Conservation (phyloP, 2,113 vertebrate genomes). For the Ceyx melanurus region DNA sequence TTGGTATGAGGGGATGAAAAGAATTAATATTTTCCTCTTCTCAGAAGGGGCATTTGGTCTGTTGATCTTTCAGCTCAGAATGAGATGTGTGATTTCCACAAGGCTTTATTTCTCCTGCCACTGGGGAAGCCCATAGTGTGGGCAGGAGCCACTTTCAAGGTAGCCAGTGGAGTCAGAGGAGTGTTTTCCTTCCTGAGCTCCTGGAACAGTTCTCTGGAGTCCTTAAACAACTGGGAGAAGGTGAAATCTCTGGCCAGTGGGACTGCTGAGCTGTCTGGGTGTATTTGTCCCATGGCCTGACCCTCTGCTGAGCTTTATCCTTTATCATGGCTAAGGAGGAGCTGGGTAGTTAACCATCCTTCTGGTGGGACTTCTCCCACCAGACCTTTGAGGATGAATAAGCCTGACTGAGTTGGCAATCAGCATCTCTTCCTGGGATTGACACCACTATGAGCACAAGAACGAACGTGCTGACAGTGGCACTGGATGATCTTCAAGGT, state of each 20-base stretch:
- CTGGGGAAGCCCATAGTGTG: background rate
- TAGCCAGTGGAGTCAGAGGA: background rate
- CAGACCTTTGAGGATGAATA: background rate
- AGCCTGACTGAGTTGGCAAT: background rate
- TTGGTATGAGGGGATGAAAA: background rate
- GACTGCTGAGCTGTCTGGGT: background rate
- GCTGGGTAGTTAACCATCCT: background rate
- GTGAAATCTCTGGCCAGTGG: background rate
- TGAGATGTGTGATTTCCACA: background rate
- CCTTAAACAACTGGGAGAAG: background rate
- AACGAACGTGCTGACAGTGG: background rate
- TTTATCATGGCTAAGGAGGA: background rate
- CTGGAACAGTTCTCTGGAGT: background rate
- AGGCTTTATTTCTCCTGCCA: background rate
- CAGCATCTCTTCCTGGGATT: background rate
- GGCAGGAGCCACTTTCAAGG: background rate
- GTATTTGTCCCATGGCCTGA: background rate
- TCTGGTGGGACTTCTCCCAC: background rate
- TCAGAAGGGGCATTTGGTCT: background rate
- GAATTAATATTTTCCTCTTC: background rate
- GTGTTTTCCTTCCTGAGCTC: background rate
- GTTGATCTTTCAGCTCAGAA: background rate
- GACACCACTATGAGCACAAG: background rate
- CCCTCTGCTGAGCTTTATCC: background rate
- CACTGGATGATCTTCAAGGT: too few relatives aligned